These are phyloP conservation scores for Abramis brama DNA, from an alignment of 2,113 vertebrate species.

Conservation along the genomic window DNA sequence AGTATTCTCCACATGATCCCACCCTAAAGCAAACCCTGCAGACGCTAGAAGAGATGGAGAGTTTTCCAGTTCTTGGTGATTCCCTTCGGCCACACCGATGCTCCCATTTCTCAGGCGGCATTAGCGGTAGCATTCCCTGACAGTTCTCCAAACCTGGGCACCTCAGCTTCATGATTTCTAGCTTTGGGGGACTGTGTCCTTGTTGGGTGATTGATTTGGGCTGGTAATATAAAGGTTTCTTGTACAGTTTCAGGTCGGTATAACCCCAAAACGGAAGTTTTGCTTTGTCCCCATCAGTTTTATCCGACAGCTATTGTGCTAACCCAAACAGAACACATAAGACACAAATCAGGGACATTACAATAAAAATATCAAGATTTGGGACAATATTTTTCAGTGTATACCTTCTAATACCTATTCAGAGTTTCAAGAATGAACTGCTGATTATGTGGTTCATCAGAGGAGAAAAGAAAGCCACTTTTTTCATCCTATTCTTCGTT, in stretches of 20 bases:
- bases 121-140: background rate
- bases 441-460: background rate
- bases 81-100: slow-evolving; percentile 33
- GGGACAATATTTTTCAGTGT: background rate
- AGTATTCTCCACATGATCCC: slow-evolving; percentile 22
- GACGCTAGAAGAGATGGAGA: slow-evolving; percentile 51
- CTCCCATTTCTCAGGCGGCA: background rate
- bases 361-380: background rate
- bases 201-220: background rate
- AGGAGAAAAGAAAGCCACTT: slow-evolving; percentile 33
- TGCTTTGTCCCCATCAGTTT: background rate
- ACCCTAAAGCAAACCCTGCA: background rate
- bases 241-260: background rate
- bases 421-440: background rate
- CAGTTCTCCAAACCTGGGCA: background rate
- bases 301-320: background rate
- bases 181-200: background rate
- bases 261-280: background rate
- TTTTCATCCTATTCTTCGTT: slow-evolving; percentile 24
- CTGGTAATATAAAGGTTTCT: background rate
- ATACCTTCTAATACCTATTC: background rate
- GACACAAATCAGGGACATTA: background rate
- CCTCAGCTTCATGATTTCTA: background rate
- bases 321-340: background rate
- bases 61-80: slow-evolving; percentile 42